Evolutionary conservation across 2,888 invertebrate genomes (phyloP), one percentile per base, ranked within the genome.

Genomic region (Alsophila aescularia): DNA sequence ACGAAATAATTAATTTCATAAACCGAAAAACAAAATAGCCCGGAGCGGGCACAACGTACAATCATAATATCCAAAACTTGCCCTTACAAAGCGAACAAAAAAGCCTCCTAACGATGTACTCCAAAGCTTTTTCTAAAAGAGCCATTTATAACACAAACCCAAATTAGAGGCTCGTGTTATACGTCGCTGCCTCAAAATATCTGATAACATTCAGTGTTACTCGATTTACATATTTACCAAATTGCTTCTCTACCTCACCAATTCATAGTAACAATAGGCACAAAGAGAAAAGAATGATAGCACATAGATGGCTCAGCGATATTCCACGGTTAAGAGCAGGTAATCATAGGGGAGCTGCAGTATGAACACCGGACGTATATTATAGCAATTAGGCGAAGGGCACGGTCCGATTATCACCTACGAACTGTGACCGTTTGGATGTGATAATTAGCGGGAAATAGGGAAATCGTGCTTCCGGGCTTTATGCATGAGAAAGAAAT

Each of bases 371-470:
- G 85, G 85, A 84, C 70, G 72, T 58, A 67, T 77, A 81, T 83
- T 76, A 80, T 73, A 72, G 75, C 80, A 83, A 85, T 85, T 85
- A 83, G 62, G 52, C 45, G 66, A 64, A 71, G 69, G 72, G 62
- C 64, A 71, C 69, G 75, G 62, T 74, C 57, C 66, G 68, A 54
- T 72, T 69, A 65, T 53, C 66, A 47, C 60, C 54, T 55, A 50
- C 54, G 40, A 52, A 44, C 60, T 48, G 58, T 57, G 65, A 52
- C 56, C 60, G 60, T 58, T 49, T 32, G 39, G 55, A 69, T 64
- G 67, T 66, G 65, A 73, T 67, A 73, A 77, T 71, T 67, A 66
- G 64, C 64, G 72, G 76, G 72, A 75, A 73, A 77, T 73, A 69
- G 65, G 72, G 70, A 74, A 73, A 62, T 49, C 45, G 32, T 45